Base-by-base conservation (phyloP, 2,888 invertebrate genomes). In the Cephus pygmeus region DNA sequence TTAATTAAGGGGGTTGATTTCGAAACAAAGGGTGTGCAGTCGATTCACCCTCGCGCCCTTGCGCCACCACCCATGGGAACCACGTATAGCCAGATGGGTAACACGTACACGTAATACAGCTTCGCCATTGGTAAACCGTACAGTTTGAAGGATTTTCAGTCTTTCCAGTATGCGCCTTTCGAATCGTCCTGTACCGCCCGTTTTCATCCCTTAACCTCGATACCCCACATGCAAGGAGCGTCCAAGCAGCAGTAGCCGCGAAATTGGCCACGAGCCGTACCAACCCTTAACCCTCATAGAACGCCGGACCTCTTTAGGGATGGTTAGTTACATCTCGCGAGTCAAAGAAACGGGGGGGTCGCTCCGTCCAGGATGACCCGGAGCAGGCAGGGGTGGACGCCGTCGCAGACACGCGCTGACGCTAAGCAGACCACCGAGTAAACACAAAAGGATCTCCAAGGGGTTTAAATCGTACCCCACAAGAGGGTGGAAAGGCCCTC, bases 1-100 rank as follows among this genome's bases (percentile, higher is more conserved):
- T 90, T 88, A 89, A 89, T 89, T 87, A 88, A 86, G 85, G 85
- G 56, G 85, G 82, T 84, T 84, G 86, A 87, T 88, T 88, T 83
- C 79, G 83, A 77, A 79, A 79, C 79, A 76, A 85, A 81, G 87
- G 83, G 82, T 74, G 69, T 75, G 34, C 75, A 79, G 80, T 80
- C 80, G 73, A 23, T 56, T 56, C 56, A 9, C 56, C 56, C 56
- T 56, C 23, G 56, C 56, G 23, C 56, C 56, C 56, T 56, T 23
- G 23, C 56, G 56, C 23, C 23, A 23, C 56, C 56, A 56, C 6
- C 56, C 56, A 56, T 56, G 56, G 56, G 23, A 40, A 40, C 15
- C 23, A 40, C 23, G 15, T 40, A 23, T 0, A 40, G 40, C 40
- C 6, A 40, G 6, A 6, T 40, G 6, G 40, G 6, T 35, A 12